A percentile compares a stretch with the other conserved stretches of the same genome.
These are phyloP conservation scores for Brenthis ino DNA, from an alignment of 2,888 invertebrate species.

Conservation along the genomic window DNA sequence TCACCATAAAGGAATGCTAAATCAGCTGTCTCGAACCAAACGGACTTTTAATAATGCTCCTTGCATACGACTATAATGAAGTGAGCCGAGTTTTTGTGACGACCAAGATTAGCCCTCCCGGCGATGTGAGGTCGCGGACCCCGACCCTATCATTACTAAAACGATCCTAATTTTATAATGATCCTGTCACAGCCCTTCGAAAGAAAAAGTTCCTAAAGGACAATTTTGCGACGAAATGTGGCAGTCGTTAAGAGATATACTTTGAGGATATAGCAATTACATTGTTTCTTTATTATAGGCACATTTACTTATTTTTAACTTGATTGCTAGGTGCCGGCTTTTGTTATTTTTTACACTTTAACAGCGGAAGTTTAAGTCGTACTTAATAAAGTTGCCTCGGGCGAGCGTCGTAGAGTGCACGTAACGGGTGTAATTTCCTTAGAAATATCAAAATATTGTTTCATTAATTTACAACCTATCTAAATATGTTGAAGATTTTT, in stretches of 20 bases:
- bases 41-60: conserved; percentile 51
- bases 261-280: conserved; percentile 58
- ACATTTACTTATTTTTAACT: conserved; percentile 28
- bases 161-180: conserved; percentile 81
- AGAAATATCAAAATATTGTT: conserved; percentile 13
- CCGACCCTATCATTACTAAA: conserved; percentile 78
- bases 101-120: conserved; percentile 68
- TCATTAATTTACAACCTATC: conserved; percentile 13
- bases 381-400: conserved; percentile 27
- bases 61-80: conserved; percentile 67
- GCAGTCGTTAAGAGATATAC: conserved; percentile 68
- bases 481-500: conserved; percentile 8
- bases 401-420: conserved; percentile 22
- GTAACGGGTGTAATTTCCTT: conserved; percentile 23
- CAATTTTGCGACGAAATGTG: conserved; percentile 74
- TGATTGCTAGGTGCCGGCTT: conserved; percentile 35
- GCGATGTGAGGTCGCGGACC: conserved; percentile 68
- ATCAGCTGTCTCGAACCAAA: conserved; percentile 50
- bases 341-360: conserved; percentile 29
- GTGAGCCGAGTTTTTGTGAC: conserved; percentile 72
- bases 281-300: conserved; percentile 46
- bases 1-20: conserved; percentile 66
- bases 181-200: conserved; percentile 76
- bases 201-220: conserved; percentile 70
- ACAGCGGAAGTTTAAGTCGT: conserved; percentile 48